These are phyloP conservation scores for Clarias pachynema DNA, from an alignment of 2,797 vertebrate genomes.

Conservation along the genomic window DNA sequence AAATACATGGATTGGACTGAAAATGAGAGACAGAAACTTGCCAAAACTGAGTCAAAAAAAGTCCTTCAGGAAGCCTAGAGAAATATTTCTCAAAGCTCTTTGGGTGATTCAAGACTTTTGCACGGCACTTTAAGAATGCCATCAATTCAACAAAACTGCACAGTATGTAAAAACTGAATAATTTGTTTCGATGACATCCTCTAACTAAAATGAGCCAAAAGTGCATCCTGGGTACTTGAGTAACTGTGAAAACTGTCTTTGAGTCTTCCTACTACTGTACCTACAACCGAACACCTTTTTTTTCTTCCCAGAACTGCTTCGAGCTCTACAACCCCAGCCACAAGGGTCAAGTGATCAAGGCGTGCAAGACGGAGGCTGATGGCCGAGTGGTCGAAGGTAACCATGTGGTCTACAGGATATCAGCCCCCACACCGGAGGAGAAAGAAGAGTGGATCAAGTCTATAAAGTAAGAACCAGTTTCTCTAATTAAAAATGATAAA, in stretches of 20 bases:
- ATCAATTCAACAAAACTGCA: not conserved
- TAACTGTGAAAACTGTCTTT: not conserved
- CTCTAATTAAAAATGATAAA: not conserved
- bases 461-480: constrained; percentile 84
- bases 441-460: constrained; percentile 99
- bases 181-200: too few relatives aligned
- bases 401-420: constrained; percentile 97
- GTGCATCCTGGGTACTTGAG: not conserved
- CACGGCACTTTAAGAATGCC: not conserved
- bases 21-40: too few relatives aligned
- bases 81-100: too few relatives aligned
- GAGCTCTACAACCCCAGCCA: constrained; percentile 97
- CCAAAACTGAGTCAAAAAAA: too few relatives aligned
- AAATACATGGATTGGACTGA: too few relatives aligned
- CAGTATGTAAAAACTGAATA: not conserved
- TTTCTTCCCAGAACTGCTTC: constrained; percentile 87
- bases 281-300: not conserved
- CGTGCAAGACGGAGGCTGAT: constrained; percentile 96
- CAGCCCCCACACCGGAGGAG: constrained; percentile 93
- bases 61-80: too few relatives aligned
- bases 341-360: constrained; percentile 97
- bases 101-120: not conserved
- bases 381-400: constrained; percentile 96
- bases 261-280: not conserved
- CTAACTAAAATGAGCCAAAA: not conserved